phyloP scores from a whole-genome alignment of 2,888 invertebrate genomes.

The Rhamnusium bicolor region DNA sequence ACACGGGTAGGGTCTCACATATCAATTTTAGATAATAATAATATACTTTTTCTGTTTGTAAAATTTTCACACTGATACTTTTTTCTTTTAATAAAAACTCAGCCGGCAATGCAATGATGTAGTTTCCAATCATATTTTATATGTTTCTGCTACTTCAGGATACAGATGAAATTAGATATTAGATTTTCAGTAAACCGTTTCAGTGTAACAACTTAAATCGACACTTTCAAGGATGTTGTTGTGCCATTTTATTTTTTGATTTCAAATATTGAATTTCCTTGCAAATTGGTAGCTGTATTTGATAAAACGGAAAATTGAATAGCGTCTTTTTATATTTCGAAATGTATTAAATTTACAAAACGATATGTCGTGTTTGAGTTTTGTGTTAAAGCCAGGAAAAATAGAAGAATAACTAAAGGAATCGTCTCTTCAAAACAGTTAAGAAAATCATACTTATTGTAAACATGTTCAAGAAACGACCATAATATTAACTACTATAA shows the following conservation, averaged over 20 bases:
- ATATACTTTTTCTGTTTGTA: neutral
- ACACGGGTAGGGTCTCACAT: neutral
- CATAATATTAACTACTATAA: too few relatives aligned
- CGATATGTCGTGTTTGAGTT: neutral
- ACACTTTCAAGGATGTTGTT: neutral
- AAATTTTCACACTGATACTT: neutral
- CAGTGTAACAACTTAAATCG: neutral
- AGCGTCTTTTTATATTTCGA: neutral
- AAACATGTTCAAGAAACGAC: too few relatives aligned
- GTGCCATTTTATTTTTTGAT: neutral
- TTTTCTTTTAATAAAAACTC: neutral
- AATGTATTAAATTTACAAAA: neutral
- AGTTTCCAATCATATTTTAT: slow-evolving; percentile 2
- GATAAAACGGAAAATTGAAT: neutral
- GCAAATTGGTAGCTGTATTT: neutral
- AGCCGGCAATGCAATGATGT: neutral
- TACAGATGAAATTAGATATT: neutral
- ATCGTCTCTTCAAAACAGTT: too few relatives aligned
- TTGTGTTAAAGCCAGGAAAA: too few relatives aligned
- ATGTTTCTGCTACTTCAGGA: neutral
- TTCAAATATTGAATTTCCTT: neutral
- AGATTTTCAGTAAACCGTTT: neutral
- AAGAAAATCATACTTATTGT: too few relatives aligned
- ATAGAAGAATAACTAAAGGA: too few relatives aligned
- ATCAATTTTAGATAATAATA: neutral